phyloP scores from a whole-genome alignment of 2,113 vertebrate species.

The Scolopax mira region DNA sequence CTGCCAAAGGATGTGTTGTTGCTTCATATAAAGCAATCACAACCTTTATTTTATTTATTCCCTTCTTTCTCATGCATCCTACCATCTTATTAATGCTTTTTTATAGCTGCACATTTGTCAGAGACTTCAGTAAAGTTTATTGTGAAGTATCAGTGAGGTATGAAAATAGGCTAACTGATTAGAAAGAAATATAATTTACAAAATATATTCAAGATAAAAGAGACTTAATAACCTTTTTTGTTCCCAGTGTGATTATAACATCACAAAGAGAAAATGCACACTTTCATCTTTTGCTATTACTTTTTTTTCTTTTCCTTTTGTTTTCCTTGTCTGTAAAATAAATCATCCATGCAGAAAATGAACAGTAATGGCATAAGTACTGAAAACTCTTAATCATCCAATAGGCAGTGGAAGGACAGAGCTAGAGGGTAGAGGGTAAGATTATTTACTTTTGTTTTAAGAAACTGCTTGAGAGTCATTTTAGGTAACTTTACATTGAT shows the following conservation, averaged over 20 bases:
- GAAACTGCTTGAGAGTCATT: background rate
- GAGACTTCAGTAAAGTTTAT: background rate
- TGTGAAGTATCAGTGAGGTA: background rate
- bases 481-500: background rate
- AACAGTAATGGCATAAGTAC: background rate
- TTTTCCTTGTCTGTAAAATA: background rate
- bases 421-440: background rate
- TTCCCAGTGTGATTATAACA: background rate
- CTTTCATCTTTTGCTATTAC: background rate
- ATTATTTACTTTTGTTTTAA: background rate
- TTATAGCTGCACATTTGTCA: background rate
- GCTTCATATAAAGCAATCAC: background rate
- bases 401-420: background rate
- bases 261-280: background rate
- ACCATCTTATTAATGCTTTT: background rate
- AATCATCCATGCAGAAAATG: background rate
- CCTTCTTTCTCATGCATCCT: background rate
- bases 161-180: background rate
- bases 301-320: background rate
- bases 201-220: background rate
- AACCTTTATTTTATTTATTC: background rate
- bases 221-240: background rate
- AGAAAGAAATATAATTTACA: background rate
- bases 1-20: background rate
- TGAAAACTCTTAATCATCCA: background rate